Percentiles rank a stretch among this genome's conserved stretches.
phyloP scores from a whole-genome alignment of 2,888 invertebrate species.

The Dichetophora obliterata region DNA sequence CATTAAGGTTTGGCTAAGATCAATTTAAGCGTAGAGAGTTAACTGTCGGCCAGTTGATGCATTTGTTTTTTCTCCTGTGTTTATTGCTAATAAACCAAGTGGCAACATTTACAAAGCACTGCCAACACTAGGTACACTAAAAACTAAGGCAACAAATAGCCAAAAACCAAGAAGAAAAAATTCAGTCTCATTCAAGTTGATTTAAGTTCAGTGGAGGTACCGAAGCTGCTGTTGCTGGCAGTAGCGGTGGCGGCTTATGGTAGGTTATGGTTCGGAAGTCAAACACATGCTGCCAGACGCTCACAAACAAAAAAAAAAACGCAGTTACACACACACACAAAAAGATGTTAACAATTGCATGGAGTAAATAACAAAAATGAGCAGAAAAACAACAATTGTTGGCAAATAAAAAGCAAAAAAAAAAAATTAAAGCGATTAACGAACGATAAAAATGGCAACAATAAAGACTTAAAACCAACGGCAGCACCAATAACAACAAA shows the following conservation, averaged over 20 bases:
- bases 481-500: background rate
- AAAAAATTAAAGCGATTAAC: slow-evolving; percentile 6
- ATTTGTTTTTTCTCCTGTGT: background rate
- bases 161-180: background rate
- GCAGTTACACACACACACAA: background rate
- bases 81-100: background rate
- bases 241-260: background rate
- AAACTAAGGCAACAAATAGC: background rate
- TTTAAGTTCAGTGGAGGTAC: too few species aligned
- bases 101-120: background rate
- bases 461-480: background rate
- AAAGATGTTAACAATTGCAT: background rate
- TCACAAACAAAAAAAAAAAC: background rate
- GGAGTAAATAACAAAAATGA: too few species aligned
- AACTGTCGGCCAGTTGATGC: background rate
- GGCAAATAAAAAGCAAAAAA: background rate
- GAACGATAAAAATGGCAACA: background rate
- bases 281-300: background rate
- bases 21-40: background rate
- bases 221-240: too few species aligned
- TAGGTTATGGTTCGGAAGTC: slow-evolving; percentile 21
- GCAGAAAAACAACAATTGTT: background rate
- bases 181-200: too few species aligned
- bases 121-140: background rate
- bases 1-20: background rate